Evolutionary conservation across 2,113 vertebrate species (phyloP).

Genomic region (Gasterosteus nipponicus): DNA sequence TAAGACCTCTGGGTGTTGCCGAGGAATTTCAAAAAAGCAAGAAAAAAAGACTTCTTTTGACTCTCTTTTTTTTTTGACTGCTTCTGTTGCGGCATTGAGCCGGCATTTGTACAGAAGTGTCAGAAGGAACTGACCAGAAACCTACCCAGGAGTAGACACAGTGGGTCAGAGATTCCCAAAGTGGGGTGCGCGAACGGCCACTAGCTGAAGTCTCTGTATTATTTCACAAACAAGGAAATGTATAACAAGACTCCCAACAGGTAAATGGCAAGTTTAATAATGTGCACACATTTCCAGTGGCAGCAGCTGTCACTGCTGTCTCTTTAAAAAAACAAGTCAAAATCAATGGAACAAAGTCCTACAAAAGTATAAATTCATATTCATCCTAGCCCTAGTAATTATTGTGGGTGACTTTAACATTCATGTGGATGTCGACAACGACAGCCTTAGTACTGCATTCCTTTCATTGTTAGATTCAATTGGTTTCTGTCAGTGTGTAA

Average conservation of each 20-base stretch:
- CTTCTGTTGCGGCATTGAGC: not conserved
- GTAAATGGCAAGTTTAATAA: slow-evolving; percentile 50
- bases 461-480: no score
- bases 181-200: no score
- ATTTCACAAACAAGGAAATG: slow-evolving; percentile 26
- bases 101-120: no score
- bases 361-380: slow-evolving; percentile 36
- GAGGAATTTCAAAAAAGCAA: no score
- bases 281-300: slow-evolving; percentile 29
- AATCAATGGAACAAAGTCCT: slow-evolving; percentile 27
- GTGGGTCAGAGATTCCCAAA: no score
- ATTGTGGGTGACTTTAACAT: no score
- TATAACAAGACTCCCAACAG: slow-evolving; percentile 38
- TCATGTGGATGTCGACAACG: no score
- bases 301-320: slow-evolving; percentile 18
- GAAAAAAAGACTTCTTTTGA: not conserved
- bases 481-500: no score
- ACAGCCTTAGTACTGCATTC: no score
- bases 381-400: no score
- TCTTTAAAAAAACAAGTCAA: slow-evolving; percentile 51
- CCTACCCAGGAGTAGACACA: no score
- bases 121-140: no score
- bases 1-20: not conserved
- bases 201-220: not conserved
- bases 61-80: slow-evolving; percentile 3